phyloP scores from a whole-genome alignment of 2,797 vertebrate species.

The Halcyon leucocephala region DNA sequence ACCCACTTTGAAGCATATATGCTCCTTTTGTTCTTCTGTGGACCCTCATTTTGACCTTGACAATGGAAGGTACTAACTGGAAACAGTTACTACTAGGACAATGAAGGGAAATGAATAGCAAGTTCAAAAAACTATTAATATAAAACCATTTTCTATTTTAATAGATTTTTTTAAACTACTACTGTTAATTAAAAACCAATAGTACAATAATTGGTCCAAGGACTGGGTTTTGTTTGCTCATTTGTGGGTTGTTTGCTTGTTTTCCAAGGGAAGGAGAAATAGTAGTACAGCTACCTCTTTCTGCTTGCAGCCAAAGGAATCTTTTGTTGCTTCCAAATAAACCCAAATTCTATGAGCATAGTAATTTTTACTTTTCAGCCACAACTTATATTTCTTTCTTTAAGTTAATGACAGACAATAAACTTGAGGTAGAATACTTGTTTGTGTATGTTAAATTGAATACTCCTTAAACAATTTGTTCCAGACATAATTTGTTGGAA shows the following conservation, averaged over 20 bases:
- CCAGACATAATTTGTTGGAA: background rate
- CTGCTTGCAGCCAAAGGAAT: background rate
- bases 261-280: background rate
- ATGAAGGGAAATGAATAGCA: background rate
- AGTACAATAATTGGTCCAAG: background rate
- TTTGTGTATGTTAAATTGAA: background rate
- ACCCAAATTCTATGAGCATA: background rate
- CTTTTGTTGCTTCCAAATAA: background rate
- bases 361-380: background rate
- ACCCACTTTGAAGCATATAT: background rate
- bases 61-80: background rate
- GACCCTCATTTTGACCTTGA: background rate
- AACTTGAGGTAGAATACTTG: background rate
- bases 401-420: background rate
- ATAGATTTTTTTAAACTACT: background rate
- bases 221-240: background rate
- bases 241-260: background rate
- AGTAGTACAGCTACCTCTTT: background rate
- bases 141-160: background rate
- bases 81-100: background rate
- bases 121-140: background rate
- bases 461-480: background rate
- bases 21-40: background rate
- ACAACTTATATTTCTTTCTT: background rate
- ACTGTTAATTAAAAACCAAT: background rate